phyloP scores from a whole-genome alignment of 2,113 vertebrate species.

The Mormoops blainvillei region DNA sequence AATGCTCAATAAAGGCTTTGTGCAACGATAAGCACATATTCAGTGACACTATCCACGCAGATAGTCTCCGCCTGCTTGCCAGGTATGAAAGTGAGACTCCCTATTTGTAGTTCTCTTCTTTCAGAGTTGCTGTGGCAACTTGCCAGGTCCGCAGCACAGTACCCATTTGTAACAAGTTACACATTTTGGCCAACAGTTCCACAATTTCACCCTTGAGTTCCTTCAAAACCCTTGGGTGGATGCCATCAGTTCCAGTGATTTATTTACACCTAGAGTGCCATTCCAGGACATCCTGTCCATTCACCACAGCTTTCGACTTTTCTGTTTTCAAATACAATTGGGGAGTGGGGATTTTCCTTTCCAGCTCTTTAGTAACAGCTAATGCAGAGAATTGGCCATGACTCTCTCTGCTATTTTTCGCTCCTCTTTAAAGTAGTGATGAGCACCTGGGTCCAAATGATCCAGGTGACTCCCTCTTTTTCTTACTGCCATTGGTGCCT shows the following conservation, averaged over 20 bases:
- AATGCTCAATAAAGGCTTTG: neutral
- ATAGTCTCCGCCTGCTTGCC: slow-evolving; percentile 12
- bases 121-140: slow-evolving; percentile 13
- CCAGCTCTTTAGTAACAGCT: neutral
- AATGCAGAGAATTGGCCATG: neutral
- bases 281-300: slow-evolving; percentile 65
- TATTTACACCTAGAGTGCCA: slow-evolving; percentile 66
- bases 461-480: neutral
- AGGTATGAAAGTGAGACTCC: slow-evolving; percentile 41
- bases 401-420: neutral
- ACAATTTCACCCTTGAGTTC: slow-evolving; percentile 72
- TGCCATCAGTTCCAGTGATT: slow-evolving; percentile 60
- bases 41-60: neutral
- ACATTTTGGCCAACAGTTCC: slow-evolving; percentile 58
- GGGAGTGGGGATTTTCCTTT: slow-evolving; percentile 11
- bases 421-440: neutral
- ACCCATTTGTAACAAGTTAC: slow-evolving; percentile 59
- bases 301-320: neutral
- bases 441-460: neutral
- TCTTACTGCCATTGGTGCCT: neutral
- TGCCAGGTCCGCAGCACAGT: slow-evolving; percentile 62
- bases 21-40: neutral
- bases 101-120: slow-evolving; percentile 50
- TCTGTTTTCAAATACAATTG: slow-evolving; percentile 39
- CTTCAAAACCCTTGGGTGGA: slow-evolving; percentile 61